Evolutionary conservation across 2,888 invertebrate species (phyloP).

Genomic region (Trachelus tabidus): DNA sequence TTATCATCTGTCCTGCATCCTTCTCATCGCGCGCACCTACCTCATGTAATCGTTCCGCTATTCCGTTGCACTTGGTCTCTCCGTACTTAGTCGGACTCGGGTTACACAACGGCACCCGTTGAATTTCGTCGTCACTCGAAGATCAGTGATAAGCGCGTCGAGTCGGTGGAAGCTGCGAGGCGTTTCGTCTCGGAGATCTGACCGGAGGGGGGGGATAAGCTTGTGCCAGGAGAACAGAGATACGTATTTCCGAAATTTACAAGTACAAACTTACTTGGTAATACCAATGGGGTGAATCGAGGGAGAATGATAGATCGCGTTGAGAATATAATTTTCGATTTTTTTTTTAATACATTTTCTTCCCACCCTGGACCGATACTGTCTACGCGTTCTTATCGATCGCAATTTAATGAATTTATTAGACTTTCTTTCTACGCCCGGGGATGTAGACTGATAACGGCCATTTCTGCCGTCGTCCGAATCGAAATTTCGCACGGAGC

Average conservation of each 20-base stretch:
- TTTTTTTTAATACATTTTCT: neutral
- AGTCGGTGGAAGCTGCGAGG: too few relatives aligned
- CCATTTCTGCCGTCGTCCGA: neutral
- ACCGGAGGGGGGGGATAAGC: neutral
- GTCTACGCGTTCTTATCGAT: neutral
- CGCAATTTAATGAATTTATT: neutral
- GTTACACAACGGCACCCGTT: neutral
- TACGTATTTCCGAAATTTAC: neutral
- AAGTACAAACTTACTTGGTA: neutral
- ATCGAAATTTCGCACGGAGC: neutral
- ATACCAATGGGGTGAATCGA: neutral
- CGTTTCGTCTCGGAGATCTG: neutral
- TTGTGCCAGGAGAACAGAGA: neutral
- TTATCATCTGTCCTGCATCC: neutral
- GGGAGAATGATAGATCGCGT: neutral
- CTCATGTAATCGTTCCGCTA: neutral
- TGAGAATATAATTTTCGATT: neutral
- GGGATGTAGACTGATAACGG: neutral
- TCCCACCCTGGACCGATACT: fast-evolving
- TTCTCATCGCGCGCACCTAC: neutral
- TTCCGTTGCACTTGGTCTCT: neutral
- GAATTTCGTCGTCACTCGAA: neutral
- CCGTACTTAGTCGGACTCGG: neutral
- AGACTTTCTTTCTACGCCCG: neutral
- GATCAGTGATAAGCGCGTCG: too few relatives aligned